Percentiles rank a stretch among this genome's conserved stretches.
Conservation (phyloP, 2,888 invertebrate genomes). For the Prenolepis imparis region DNA sequence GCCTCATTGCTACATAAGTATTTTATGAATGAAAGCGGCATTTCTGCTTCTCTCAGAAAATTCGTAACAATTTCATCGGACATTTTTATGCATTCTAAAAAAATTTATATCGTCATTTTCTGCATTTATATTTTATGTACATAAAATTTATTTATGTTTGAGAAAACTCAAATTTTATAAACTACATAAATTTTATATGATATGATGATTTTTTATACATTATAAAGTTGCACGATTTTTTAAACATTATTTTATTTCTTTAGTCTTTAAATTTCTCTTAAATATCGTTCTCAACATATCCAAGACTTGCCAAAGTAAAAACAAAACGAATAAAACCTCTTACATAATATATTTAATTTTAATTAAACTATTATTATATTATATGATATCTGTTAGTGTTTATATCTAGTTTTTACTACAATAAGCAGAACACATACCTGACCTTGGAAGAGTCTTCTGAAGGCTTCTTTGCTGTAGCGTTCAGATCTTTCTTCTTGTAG, state of each 20-base stretch:
- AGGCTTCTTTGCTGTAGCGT: slow-evolving; percentile 89
- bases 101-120: background rate
- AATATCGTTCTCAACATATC: background rate
- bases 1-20: background rate
- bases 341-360: slow-evolving; percentile 16
- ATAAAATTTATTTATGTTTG: background rate
- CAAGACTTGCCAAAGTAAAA: background rate
- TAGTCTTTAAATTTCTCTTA: background rate
- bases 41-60: background rate
- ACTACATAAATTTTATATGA: background rate
- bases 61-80: background rate
- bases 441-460: slow-evolving; percentile 90
- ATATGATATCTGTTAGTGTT: background rate
- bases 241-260: background rate
- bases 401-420: background rate
- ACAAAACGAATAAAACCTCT: background rate
- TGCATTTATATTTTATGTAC: background rate
- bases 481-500: slow-evolving; percentile 88
- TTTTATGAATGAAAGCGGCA: slow-evolving; percentile 5
- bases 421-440: slow-evolving; percentile 88
- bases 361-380: background rate
- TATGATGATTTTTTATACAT: background rate
- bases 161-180: background rate
- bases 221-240: background rate
- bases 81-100: background rate